A percentile compares a stretch with the other conserved stretches of the same genome.
These are phyloP conservation scores for Ceratina australensis DNA, from an alignment of 1,140 invertebrate species.

Conservation along the genomic window DNA sequence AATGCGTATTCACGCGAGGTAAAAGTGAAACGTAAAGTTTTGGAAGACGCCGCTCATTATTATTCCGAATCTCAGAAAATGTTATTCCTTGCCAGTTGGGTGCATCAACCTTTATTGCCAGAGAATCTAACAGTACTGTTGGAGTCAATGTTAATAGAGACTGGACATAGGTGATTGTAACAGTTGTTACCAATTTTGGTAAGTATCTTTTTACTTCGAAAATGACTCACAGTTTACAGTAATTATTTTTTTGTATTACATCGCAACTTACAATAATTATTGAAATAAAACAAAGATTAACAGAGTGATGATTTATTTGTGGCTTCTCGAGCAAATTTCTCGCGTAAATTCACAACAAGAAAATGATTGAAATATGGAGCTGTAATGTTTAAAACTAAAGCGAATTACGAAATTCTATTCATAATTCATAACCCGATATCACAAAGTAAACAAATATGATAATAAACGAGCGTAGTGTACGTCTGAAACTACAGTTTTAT, in stretches of 20 bases:
- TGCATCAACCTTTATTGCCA: slow-evolving; percentile 65
- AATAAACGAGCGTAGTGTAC: slow-evolving; percentile 19
- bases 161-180: slow-evolving; percentile 61
- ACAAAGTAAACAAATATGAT: slow-evolving; percentile 29
- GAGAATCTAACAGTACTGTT: slow-evolving; percentile 56
- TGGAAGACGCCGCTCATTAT: slow-evolving; percentile 70
- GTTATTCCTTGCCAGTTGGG: slow-evolving; percentile 69
- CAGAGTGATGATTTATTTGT: slow-evolving; percentile 42
- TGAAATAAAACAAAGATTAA: slow-evolving; percentile 44
- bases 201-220: slow-evolving; percentile 28
- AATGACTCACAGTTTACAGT: slow-evolving; percentile 19
- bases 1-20: slow-evolving; percentile 62
- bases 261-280: slow-evolving; percentile 30
- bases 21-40: slow-evolving; percentile 61
- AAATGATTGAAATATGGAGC: slow-evolving; percentile 23
- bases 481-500: slow-evolving; percentile 29
- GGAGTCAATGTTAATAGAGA: slow-evolving; percentile 69
- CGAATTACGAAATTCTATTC: slow-evolving; percentile 13
- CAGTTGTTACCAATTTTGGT: slow-evolving; percentile 35
- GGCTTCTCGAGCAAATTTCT: slow-evolving; percentile 31
- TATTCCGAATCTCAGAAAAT: slow-evolving; percentile 64
- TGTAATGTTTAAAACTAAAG: slow-evolving; percentile 3
- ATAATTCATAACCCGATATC: slow-evolving; percentile 46
- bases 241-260: slow-evolving; percentile 40
- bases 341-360: slow-evolving; percentile 33